A percentile compares a stretch with the other conserved stretches of the same genome.
Evolutionary conservation across 2,888 invertebrate species (phyloP).

Genomic region (Spisula subtruncata): DNA sequence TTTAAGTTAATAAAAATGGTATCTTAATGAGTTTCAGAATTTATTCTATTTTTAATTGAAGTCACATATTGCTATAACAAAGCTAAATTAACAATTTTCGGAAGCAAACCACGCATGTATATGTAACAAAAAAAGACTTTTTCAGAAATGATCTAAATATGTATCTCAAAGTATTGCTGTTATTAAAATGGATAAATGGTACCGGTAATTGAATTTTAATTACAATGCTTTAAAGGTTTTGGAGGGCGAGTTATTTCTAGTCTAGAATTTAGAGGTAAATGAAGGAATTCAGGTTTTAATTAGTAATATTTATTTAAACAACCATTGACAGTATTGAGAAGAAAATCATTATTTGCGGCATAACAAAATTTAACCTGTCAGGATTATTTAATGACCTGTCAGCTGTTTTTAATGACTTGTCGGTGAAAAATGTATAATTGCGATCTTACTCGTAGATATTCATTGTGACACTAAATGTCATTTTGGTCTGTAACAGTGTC

Average conservation of each 20-base stretch:
- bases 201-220: constrained; percentile 19
- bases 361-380: not conserved
- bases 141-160: no score
- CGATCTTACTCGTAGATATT: not conserved
- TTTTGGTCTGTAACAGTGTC: not conserved
- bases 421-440: not conserved
- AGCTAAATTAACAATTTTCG: no score
- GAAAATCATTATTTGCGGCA: not conserved
- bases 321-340: no score
- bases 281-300: no score
- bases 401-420: not conserved
- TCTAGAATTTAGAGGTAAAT: no score
- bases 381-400: not conserved
- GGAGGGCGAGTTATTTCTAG: not conserved
- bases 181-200: not conserved
- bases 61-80: not conserved
- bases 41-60: not conserved
- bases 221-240: not conserved
- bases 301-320: no score
- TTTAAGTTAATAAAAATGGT: not conserved
- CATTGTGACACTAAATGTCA: constrained; percentile 13
- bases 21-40: not conserved
- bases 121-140: no score
- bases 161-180: not conserved
- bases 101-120: no score